Conservation (phyloP, 2,797 vertebrate species). For the Onychomys arenicola region DNA sequence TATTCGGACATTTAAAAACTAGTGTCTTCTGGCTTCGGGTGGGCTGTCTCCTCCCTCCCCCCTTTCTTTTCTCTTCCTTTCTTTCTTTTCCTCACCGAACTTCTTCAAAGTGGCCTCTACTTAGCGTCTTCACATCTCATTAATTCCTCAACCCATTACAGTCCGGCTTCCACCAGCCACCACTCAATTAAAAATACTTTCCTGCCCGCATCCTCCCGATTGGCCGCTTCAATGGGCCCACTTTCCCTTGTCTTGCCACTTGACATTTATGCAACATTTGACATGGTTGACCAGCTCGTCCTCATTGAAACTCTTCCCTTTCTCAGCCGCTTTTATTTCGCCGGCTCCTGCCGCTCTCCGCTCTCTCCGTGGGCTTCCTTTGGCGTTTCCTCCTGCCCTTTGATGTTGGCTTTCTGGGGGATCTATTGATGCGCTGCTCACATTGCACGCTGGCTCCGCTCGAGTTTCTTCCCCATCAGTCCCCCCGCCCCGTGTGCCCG, state of each 20-base stretch:
- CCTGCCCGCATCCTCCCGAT: conserved; percentile 57
- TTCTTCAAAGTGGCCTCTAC: conserved; percentile 63
- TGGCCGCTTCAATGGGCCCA: conserved; percentile 8
- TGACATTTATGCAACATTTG: conserved; percentile 74
- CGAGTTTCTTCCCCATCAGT: background rate
- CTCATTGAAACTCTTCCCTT: conserved; percentile 72
- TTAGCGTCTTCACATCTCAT: conserved; percentile 78
- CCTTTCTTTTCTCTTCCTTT: background rate
- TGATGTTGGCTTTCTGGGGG: conserved; percentile 70
- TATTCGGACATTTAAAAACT: conserved; percentile 33
- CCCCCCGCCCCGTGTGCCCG: background rate
- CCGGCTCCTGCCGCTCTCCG: conserved; percentile 37
- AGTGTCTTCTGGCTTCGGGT: background rate
- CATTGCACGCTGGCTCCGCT: background rate
- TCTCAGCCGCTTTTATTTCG: conserved; percentile 72
- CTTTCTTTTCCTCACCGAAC: conserved; percentile 3
- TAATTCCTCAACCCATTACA: conserved; percentile 71
- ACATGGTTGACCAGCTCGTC: conserved; percentile 68
- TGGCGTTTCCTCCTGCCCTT: conserved; percentile 55
- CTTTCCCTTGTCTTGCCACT: conserved; percentile 63
- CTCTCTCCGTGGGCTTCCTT: conserved; percentile 66
- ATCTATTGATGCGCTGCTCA: conserved; percentile 53
- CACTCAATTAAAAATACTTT: conserved; percentile 71
- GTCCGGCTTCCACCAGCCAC: conserved; percentile 63
- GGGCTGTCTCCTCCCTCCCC: conserved; percentile 7